Percentiles rank a stretch among this genome's conserved stretches.
phyloP scores from a whole-genome alignment of 2,888 invertebrate species.

The Hemithea aestivaria region DNA sequence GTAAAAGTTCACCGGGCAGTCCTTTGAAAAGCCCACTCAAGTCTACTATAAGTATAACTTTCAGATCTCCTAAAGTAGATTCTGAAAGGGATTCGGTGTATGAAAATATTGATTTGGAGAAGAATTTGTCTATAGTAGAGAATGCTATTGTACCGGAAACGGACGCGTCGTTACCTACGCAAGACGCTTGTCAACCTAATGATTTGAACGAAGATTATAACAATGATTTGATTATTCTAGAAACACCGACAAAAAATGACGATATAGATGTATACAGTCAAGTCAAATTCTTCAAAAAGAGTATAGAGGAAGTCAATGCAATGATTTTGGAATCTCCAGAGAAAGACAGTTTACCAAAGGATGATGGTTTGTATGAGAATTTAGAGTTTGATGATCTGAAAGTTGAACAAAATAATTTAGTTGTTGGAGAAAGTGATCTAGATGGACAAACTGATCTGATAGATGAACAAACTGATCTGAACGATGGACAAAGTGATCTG shows the following conservation, averaged over 20 bases:
- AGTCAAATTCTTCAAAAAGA: conserved; percentile 86
- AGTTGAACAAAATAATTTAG: too few species aligned
- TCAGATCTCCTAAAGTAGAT: conserved; percentile 80
- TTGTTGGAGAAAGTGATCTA: too few species aligned
- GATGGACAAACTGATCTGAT: too few species aligned
- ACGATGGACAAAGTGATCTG: neutral
- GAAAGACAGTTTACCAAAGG: conserved; percentile 32
- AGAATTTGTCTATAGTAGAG: conserved; percentile 72
- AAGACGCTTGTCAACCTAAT: conserved; percentile 76
- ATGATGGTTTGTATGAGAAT: conserved; percentile 54
- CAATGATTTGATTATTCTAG: conserved; percentile 69
- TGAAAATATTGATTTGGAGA: conserved; percentile 77
- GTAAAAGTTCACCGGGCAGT: conserved; percentile 63
- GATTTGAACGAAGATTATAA: conserved; percentile 51
- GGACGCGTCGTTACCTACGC: conserved; percentile 77
- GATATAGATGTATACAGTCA: conserved; percentile 83
- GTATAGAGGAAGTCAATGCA: conserved; percentile 86
- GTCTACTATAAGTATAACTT: conserved; percentile 86
- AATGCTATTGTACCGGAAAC: conserved; percentile 76
- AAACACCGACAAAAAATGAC: conserved; percentile 79
- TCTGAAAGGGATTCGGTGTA: conserved; percentile 78
- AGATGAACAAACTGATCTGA: too few species aligned
- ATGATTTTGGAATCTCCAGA: conserved; percentile 59
- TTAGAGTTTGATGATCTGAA: conserved; percentile 24
- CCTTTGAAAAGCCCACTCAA: conserved; percentile 80